Evolutionary conservation across 37 sponge, comb jelly and placozoan species (phyloP), one percentile per base, ranked within the genome.

Genomic region (Geodia barretti): DNA sequence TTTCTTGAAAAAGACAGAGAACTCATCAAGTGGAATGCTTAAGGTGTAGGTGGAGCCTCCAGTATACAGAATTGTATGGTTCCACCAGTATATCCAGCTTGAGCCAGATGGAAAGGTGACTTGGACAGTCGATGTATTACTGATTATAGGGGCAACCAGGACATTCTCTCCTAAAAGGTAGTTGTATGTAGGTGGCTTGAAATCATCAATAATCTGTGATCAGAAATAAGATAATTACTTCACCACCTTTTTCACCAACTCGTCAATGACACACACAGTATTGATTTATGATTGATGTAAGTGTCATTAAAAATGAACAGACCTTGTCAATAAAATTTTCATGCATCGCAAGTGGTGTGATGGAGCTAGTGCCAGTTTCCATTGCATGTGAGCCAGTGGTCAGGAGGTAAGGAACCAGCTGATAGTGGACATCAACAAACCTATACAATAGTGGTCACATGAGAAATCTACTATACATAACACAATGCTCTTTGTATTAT

Each of bases 171-270:
- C 94, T 23, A 93, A 83, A 4, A 93, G 68, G 70, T 93, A 93
- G 90, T 93, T 93, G 81, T 83, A 89, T 21, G 94, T 93, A 38
- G 63, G 41, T n/a, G 94, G 94, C 4, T 75, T 59, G 72, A 93
- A 93, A 23, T 88, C 76, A 68, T 86, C 90, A n/a, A 89, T 86
- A 1, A 80, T 33, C 91, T 90, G 65, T 47, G 14, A 47, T 47
- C 14, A 14, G 7, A 14, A 47, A 17, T 47, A 47, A 14, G 54
- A n/a, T n/a, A n/a, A n/a, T n/a, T n/a, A n/a, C n/a, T 8, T 25
- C 64, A 63, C 3, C 64, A 8, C 5, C 4, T 8, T 63, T 25
- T 63, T 29, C 8, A 5, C 28, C 8, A 5, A 5, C 28, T 25
- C 8, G 28, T 2, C 28, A 35, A 70, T 68, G 69, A 68, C 35